Base-by-base conservation (phyloP, 1,140 invertebrate genomes). In the Drosophila novamexicana region DNA sequence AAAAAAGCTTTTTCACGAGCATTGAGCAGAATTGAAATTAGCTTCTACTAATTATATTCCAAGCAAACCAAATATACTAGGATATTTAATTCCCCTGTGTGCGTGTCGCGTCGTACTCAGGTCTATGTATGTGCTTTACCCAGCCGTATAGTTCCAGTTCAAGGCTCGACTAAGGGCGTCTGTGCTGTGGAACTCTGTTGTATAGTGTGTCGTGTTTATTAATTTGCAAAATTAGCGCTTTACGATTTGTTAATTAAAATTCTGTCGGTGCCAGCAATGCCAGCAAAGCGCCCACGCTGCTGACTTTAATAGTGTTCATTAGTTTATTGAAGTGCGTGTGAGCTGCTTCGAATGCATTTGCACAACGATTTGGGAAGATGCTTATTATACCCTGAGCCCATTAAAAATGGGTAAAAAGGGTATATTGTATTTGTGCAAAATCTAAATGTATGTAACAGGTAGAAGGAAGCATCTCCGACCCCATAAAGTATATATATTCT, bases 151-250 rank as follows among this genome's bases (percentile, higher is more conserved):
- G 42, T n/a, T 36, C 22, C 22, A 22, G 22, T 22, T 3, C 22
- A 22, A 22, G 22, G 22, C 22, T 16, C 45, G 49, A 36, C 47
- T 63, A 29, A 5, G 4, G 22, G 22, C 5, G 5, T 29, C 32
- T 62, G 63, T 42, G 52, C 50, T 1, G 7, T 32, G 14, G 34
- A 40, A 37, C 56, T 12, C 22, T 47, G 18, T 63, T 22, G 65
- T 68, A 40, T 44, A 22, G 59, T 45, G 50, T 40, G 62, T 45
- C 40, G 63, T 57, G 66, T 49, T 89, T 83, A 83, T 86, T 89
- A 88, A 89, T 88, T 88, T 86, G 84, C 84, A 77, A 86, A 86
- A 89, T 86, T 83, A 79, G 84, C 79, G 71, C 75, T 85, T 77
- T 75, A 82, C 76, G 79, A 81, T 86, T 88, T 76, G 77, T 83